These are phyloP conservation scores for Chlorops oryzae DNA, from an alignment of 1,140 invertebrate genomes.

Conservation along the genomic window DNA sequence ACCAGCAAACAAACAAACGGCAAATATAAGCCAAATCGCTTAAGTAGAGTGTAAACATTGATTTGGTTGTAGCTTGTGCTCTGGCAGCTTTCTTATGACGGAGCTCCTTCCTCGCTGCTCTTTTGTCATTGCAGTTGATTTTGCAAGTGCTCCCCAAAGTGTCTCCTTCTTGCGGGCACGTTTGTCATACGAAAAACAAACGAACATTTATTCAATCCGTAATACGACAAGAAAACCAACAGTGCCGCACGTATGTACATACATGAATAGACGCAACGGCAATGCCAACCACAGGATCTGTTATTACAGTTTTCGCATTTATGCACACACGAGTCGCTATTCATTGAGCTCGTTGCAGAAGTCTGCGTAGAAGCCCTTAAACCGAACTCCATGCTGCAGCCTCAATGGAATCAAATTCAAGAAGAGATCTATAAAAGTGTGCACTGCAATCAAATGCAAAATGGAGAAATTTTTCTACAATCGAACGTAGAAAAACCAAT, in stretches of 20 bases:
- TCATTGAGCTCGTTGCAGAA: too few species aligned
- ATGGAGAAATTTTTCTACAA: too few species aligned
- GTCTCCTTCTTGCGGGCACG: conserved; percentile 3
- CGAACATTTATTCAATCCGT: conserved; percentile 5
- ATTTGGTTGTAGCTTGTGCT: conserved; percentile 22
- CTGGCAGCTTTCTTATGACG: conserved; percentile 17
- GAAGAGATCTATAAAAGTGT: background rate
- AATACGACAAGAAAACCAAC: conserved; percentile 15
- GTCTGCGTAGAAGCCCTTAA: too few species aligned
- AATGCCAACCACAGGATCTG: too few species aligned
- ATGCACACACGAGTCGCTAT: too few species aligned
- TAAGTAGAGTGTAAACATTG: conserved; percentile 42
- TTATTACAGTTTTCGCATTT: too few species aligned
- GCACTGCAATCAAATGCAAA: too few species aligned
- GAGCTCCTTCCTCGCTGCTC: background rate
- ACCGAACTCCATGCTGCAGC: too few species aligned
- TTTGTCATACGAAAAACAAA: background rate
- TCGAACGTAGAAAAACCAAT: too few species aligned
- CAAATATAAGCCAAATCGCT: conserved; percentile 25
- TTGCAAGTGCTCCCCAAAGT: background rate
- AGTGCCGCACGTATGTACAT: conserved; percentile 13
- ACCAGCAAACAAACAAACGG: conserved; percentile 36
- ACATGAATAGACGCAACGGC: too few species aligned
- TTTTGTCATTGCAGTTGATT: background rate
- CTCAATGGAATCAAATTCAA: background rate